phyloP scores from a whole-genome alignment of 2,797 vertebrate genomes.

The Coluber constrictor region DNA sequence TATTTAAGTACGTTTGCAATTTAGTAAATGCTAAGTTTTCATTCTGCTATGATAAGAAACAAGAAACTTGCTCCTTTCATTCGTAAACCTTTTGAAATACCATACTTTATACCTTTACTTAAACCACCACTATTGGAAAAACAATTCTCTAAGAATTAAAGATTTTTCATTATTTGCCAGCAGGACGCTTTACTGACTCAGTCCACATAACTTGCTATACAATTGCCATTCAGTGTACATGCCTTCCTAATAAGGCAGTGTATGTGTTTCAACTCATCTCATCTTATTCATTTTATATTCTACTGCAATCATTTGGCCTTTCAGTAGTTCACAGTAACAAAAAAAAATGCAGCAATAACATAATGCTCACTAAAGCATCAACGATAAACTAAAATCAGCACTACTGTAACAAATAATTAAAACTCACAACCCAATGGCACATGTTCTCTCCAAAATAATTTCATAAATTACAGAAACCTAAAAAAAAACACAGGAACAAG shows the following conservation, averaged over 20 bases:
- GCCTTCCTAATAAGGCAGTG: neutral
- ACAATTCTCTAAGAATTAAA: neutral
- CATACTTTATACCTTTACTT: neutral
- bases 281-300: neutral
- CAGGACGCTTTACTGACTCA: no score
- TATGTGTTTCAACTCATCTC: neutral
- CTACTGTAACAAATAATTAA: neutral
- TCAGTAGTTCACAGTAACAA: neutral
- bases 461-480: neutral
- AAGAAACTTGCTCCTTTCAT: neutral
- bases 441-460: neutral
- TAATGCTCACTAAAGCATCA: neutral
- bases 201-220: neutral
- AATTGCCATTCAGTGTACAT: neutral
- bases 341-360: neutral
- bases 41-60: neutral
- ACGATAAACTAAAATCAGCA: neutral
- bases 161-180: neutral
- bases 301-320: neutral
- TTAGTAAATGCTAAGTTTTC: neutral
- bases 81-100: neutral
- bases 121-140: neutral
- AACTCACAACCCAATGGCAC: neutral
- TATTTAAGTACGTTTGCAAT: neutral
- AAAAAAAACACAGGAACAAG: neutral